phyloP scores from a whole-genome alignment of 2,113 vertebrate genomes.

The Myodes glareolus region DNA sequence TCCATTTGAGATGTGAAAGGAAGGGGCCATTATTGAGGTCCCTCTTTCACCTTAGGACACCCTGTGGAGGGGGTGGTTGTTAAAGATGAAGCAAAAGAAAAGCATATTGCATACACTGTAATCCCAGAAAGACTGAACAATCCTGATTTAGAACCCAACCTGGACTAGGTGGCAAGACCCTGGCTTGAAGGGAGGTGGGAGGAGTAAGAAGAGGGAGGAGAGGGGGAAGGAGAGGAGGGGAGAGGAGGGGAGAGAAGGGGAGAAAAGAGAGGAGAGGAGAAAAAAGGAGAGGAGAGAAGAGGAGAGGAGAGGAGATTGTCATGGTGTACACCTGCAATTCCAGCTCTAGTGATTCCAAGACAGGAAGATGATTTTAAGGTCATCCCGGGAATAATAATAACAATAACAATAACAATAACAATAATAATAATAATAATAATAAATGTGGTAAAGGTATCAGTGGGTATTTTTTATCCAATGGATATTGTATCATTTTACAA shows the following conservation, averaged over 20 bases:
- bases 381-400: background rate
- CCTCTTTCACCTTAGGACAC: background rate
- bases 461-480: background rate
- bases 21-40: fast-evolving
- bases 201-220: too few species aligned
- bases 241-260: fast-evolving
- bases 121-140: background rate
- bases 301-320: fast-evolving
- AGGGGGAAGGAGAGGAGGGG: fast-evolving
- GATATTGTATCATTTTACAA: too few species aligned
- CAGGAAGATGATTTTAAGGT: background rate
- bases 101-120: background rate
- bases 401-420: too few species aligned
- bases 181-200: too few species aligned
- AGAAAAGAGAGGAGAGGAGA: too few species aligned
- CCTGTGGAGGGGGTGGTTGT: background rate
- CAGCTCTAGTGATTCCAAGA: background rate
- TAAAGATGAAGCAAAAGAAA: background rate
- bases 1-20: background rate
- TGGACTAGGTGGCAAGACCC: background rate
- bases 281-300: fast-evolving
- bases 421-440: background rate
- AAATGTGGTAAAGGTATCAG: background rate
- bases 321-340: background rate
- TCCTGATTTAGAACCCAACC: background rate